Conservation (phyloP, 2,797 vertebrate species). For the Scomberomorus guttatus region DNA sequence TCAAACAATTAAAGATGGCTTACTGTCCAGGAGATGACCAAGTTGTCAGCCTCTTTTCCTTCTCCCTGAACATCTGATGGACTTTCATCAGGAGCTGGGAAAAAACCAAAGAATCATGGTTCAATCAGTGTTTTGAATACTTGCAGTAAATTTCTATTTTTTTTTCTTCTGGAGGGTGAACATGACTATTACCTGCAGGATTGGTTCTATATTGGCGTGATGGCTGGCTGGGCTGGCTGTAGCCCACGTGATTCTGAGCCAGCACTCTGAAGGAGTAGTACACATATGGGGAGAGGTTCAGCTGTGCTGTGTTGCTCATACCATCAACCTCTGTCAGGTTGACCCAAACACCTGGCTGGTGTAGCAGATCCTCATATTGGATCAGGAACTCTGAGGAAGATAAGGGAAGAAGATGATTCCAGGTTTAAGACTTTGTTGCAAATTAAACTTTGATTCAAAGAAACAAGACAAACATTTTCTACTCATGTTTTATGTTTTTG, state of each 20-base stretch:
- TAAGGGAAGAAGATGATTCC: neutral
- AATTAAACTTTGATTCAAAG: neutral
- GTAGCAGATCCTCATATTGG: slow-evolving; percentile 93
- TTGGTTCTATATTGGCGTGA: slow-evolving; percentile 93
- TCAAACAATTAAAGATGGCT: slow-evolving; percentile 53
- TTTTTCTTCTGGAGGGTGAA: neutral
- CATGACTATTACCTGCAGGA: slow-evolving; percentile 88
- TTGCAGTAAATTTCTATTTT: neutral
- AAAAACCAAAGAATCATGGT: neutral
- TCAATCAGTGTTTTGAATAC: neutral
- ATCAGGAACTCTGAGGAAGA: slow-evolving; percentile 88
- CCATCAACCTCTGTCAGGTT: slow-evolving; percentile 90
- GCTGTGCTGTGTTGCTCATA: slow-evolving; percentile 84
- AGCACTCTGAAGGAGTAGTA: slow-evolving; percentile 96
- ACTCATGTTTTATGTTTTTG: neutral
- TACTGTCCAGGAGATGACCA: slow-evolving; percentile 96
- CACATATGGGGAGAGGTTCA: slow-evolving; percentile 92
- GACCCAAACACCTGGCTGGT: slow-evolving; percentile 90
- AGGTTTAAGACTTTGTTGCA: neutral
- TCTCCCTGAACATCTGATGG: slow-evolving; percentile 87
- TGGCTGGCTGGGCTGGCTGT: slow-evolving; percentile 88
- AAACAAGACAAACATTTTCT: neutral
- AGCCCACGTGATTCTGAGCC: slow-evolving; percentile 90
- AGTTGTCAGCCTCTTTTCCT: slow-evolving; percentile 90
- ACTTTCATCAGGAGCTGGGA: slow-evolving; percentile 93